Conservation (phyloP, 2,113 vertebrate species). For the Carassius auratus region DNA sequence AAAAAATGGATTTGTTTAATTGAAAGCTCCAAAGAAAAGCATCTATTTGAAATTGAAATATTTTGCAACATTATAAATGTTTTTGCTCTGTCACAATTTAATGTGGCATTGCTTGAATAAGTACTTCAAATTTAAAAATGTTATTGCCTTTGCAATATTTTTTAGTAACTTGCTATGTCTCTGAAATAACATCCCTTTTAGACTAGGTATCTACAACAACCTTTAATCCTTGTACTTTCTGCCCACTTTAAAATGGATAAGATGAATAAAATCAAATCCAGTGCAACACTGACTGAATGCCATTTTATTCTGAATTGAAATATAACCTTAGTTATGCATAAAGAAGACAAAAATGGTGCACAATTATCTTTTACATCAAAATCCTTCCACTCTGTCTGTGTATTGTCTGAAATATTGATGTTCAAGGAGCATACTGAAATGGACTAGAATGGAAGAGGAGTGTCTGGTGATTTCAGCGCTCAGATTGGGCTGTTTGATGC, state of each 20-base stretch:
- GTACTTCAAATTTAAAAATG: neutral
- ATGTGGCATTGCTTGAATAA: neutral
- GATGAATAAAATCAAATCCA: neutral
- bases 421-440: neutral
- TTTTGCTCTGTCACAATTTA: no score
- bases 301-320: neutral
- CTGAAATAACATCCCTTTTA: no score
- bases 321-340: neutral
- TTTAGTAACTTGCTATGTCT: no score
- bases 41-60: no score
- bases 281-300: neutral
- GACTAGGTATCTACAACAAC: neutral
- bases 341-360: neutral
- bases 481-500: slow-evolving; percentile 10
- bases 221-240: neutral
- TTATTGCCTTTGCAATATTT: no score
- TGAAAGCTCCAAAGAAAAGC: no score
- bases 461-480: slow-evolving; percentile 3
- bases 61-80: no score
- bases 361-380: neutral
- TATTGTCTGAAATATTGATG: neutral
- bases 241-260: neutral
- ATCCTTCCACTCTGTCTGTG: neutral
- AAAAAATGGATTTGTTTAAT: no score
- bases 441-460: slow-evolving; percentile 8